Conservation (phyloP, 2,888 invertebrate genomes). For the Pachliopta kotzebuea region DNA sequence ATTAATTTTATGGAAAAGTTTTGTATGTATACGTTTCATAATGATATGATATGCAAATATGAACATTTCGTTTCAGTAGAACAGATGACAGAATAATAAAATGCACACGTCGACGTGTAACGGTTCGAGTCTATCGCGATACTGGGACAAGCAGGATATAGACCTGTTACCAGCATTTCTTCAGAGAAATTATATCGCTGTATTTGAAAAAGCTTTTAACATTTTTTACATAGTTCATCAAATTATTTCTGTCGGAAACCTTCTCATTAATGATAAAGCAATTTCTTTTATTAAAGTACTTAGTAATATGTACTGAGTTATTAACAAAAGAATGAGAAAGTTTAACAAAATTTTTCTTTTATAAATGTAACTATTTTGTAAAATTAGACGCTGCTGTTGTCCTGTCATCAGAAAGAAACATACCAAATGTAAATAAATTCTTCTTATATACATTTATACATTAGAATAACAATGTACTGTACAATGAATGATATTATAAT, state of each 20-base stretch:
- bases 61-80: neutral
- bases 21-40: neutral
- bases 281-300: too few species aligned
- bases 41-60: neutral
- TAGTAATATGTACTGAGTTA: too few species aligned
- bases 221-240: neutral
- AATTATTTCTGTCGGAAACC: neutral
- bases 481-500: too few species aligned
- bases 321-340: too few species aligned
- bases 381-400: too few species aligned
- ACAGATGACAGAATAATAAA: neutral
- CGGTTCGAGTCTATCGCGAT: neutral
- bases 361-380: too few species aligned
- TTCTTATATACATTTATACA: too few species aligned
- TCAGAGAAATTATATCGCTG: constrained; percentile 1
- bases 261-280: neutral
- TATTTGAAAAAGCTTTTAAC: constrained; percentile 14
- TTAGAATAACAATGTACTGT: too few species aligned
- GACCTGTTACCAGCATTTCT: neutral
- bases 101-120: neutral
- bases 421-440: too few species aligned
- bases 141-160: constrained; percentile 2
- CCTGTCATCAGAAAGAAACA: too few species aligned
- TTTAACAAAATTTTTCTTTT: too few species aligned
- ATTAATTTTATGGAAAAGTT: neutral